Evolutionary conservation across 2,113 vertebrate genomes (phyloP).

Genomic region (Neotragus moschatus): DNA sequence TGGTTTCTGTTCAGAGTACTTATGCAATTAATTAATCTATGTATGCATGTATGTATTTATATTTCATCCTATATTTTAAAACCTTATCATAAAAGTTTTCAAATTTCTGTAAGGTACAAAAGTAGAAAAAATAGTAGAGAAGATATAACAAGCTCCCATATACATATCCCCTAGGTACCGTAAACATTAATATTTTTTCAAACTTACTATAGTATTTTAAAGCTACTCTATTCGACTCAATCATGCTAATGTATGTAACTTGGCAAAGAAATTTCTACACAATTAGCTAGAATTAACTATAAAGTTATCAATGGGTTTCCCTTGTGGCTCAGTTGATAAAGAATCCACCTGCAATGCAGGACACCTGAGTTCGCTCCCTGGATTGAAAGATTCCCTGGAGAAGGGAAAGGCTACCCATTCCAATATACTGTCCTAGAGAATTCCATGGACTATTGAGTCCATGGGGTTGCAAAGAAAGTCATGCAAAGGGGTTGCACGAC

Average conservation of each 20-base stretch:
- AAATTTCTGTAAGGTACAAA: neutral
- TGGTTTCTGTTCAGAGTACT: neutral
- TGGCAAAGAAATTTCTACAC: neutral
- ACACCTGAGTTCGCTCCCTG: neutral
- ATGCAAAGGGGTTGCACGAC: neutral
- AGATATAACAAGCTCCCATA: neutral
- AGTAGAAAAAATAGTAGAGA: neutral
- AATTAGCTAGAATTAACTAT: neutral
- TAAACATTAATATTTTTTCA: neutral
- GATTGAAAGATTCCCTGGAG: neutral
- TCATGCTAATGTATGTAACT: neutral
- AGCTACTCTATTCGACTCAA: neutral
- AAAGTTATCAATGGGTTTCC: neutral
- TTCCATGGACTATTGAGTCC: neutral
- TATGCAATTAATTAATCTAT: neutral
- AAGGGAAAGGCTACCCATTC: neutral
- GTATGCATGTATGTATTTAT: neutral
- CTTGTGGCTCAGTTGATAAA: neutral
- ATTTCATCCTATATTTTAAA: neutral
- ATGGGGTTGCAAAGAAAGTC: neutral
- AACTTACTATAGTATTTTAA: neutral
- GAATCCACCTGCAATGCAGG: neutral
- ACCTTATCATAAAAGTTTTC: neutral
- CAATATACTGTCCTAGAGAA: neutral
- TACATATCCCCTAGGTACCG: neutral